Conservation (phyloP, 2,888 invertebrate genomes). For the Alloscopus bannaensis region DNA sequence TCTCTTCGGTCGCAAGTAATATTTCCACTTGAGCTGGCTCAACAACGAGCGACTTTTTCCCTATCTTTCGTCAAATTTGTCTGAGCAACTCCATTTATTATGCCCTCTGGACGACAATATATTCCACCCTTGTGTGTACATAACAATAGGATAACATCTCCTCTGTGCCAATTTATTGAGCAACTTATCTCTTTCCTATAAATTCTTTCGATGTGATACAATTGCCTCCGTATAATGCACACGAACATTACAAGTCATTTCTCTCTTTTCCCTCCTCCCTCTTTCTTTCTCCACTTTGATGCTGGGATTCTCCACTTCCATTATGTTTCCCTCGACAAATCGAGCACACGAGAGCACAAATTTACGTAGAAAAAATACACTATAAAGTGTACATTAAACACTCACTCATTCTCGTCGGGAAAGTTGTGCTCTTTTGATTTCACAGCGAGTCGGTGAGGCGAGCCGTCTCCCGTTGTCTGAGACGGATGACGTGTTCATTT, state of each 20-base stretch:
- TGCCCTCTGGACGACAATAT: constrained; percentile 71
- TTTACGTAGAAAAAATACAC: too few relatives aligned
- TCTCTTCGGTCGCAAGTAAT: constrained; percentile 46
- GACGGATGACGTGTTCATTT: too few relatives aligned
- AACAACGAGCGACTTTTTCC: constrained; percentile 52
- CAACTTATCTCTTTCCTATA: constrained; percentile 70
- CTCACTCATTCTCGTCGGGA: too few relatives aligned
- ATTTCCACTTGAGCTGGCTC: constrained; percentile 60
- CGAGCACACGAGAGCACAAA: background rate
- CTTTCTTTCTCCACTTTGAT: too few relatives aligned
- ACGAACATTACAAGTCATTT: too few relatives aligned
- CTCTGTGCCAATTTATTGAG: constrained; percentile 71
- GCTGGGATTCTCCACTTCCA: too few relatives aligned
- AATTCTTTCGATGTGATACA: constrained; percentile 66
- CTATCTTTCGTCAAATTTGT: constrained; percentile 70
- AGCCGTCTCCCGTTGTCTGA: too few relatives aligned
- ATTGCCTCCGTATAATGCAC: too few relatives aligned
- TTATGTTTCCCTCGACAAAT: constrained; percentile 18
- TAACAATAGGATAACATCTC: constrained; percentile 70
- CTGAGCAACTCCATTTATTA: constrained; percentile 69
- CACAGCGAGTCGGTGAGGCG: too few relatives aligned
- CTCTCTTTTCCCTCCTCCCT: constrained; percentile 20
- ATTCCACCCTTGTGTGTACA: constrained; percentile 69
- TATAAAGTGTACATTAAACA: background rate
- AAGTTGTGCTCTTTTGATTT: too few relatives aligned